phyloP scores from a whole-genome alignment of 2,113 vertebrate genomes.

The Bujurquina vittata region DNA sequence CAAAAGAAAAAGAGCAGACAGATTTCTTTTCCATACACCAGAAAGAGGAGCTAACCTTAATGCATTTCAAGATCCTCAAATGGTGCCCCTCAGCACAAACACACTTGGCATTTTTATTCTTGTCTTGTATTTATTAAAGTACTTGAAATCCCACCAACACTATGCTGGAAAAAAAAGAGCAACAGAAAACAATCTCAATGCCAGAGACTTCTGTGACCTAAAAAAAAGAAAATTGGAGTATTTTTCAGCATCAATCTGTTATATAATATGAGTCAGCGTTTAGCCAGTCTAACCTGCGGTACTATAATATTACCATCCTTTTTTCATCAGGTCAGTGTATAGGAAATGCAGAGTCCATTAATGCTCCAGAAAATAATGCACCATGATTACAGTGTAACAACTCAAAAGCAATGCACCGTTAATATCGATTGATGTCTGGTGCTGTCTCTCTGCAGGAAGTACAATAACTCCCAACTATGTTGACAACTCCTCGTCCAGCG shows the following conservation, averaged over 20 bases:
- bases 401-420: conserved; percentile 58
- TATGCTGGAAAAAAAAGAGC: conserved; percentile 1
- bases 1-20: conserved; percentile 29
- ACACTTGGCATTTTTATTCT: conserved; percentile 61
- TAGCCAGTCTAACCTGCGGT: neutral
- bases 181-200: neutral
- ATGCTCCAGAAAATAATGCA: conserved; percentile 36
- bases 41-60: conserved; percentile 40
- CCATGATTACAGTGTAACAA: conserved; percentile 24
- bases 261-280: neutral
- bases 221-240: conserved; percentile 17
- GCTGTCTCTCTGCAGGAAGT: conserved; percentile 82
- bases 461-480: conserved; percentile 93
- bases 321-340: conserved; percentile 3
- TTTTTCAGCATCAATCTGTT: neutral
- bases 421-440: conserved; percentile 47
- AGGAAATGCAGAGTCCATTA: conserved; percentile 41
- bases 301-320: neutral
- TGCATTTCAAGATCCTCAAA: conserved; percentile 65
- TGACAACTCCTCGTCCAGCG: conserved; percentile 85
- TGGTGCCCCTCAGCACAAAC: conserved; percentile 62
- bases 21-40: conserved; percentile 24
- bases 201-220: conserved; percentile 16
- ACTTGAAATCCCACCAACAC: conserved; percentile 47
- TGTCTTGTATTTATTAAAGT: conserved; percentile 67